Base-by-base conservation (phyloP, 2,797 vertebrate genomes). In the Chiroxiphia lanceolata region DNA sequence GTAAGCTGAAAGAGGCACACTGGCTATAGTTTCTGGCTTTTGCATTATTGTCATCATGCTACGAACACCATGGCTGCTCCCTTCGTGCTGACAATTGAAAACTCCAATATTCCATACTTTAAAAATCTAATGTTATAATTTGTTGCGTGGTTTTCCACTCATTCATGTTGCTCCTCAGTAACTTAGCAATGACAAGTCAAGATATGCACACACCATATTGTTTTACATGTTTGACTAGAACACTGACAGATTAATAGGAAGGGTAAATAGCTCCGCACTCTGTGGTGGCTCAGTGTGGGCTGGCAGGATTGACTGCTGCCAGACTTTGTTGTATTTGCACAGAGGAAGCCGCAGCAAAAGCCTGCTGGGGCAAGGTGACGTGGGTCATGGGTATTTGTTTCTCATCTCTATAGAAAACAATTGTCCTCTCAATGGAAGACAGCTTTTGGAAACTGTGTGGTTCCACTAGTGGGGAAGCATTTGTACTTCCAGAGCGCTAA, bases 211-310 rank as follows among this genome's bases (percentile, higher is more conserved):
- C 94, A 97, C 98, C 98, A 98, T 99, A 99, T 99, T 99, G 99
- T 98, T 98, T 97, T 94, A 96, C 93, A 33, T 99, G 99, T 99
- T 98, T 98, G 98, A 98, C 97, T 96, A 98, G 98, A 98, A 97
- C 98, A 97, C 97, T 98, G 98, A 99, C 98, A 99, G 99, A 99
- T 99, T 99, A 98, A 99, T 99, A 98, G 98, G 98, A 98, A 98
- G 98, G 95, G 98, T 98, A 99, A 99, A 99, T 98, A 99, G 98
- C 98, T 81, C 96, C 44, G 89, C 97, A 98, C 97, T 96, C 98
- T 97, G 97, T 95, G 97, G 93, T 96, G 87, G 94, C 98, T 96
- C 98, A 98, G 98, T 98, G 97, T 98, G 98, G 97, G 97, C 95
- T 95, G 77, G 95, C 90, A 94, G 98, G 97, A 97, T 94, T 97